Evolutionary conservation across 2,797 vertebrate species (phyloP), one percentile per base, ranked within the genome.

Genomic region (Premnoplex brunnescens): DNA sequence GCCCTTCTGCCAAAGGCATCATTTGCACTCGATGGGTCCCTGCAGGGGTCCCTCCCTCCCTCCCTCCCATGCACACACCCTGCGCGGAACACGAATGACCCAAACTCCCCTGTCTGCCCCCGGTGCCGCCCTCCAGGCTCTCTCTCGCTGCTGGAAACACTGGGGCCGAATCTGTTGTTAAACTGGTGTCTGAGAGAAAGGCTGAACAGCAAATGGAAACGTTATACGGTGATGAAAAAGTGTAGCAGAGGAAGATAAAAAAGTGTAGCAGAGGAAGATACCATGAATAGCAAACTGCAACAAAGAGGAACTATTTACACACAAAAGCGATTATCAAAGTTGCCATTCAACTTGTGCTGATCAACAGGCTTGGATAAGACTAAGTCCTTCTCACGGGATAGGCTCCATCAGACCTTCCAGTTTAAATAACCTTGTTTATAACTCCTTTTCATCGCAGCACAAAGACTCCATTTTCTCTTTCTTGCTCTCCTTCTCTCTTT

Each of bases 381-480:
- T 15, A 56, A 81, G 54, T 66, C 77, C 84, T 97, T 97, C 97
- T 97, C 97, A 85, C 10, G 37, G 95, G 95, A 97, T 39, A 89
- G 88, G 75, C 91, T 93, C 76, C 94, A 89, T 93, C 93, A 94
- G 96, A 96, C 89, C 84, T 96, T 94, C 95, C 97, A 97, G 97
- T 97, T 98, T 97, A 97, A 97, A 97, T 95, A 98, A 94, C 95
- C 95, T 96, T 97, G 96, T 96, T 97, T 89, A 56, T 74, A 84
- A 91, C 88, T 97, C 82, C 91, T 96, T 97, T 98, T 97, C 95
- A 97, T 92, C 23, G 0, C 66, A 1, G 10, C 79, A 98, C 97
- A 98, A 98, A 98, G 96, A 49, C 91, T 89, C 91, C 91, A 89
- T 97, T 98, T 93, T 94, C 91, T 39, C 78, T 56, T 96, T 91